These are phyloP conservation scores for Salvelinus alpinus DNA, from an alignment of 2,113 vertebrate species.

Conservation along the genomic window DNA sequence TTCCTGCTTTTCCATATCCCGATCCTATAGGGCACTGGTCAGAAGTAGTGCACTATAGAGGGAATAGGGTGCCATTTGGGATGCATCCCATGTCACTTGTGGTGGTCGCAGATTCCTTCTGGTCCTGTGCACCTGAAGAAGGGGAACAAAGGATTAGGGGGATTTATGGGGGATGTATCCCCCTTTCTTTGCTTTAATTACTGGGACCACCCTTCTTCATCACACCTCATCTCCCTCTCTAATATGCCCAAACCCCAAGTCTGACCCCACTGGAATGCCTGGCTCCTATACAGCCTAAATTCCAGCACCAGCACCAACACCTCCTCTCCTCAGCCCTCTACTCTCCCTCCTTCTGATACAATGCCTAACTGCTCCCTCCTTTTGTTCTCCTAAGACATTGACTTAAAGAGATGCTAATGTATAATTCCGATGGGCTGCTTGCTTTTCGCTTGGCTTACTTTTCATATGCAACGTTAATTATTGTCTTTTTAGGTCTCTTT, in stretches of 20 bases:
- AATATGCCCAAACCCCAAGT: constrained; percentile 43
- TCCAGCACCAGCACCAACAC: constrained; percentile 8
- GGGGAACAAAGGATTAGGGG: constrained; percentile 64
- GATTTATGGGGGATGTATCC: constrained; percentile 40
- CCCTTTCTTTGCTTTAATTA: constrained; percentile 62
- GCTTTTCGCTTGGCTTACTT: constrained; percentile 19
- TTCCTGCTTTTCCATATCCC: constrained; percentile 52
- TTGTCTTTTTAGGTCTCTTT: neutral
- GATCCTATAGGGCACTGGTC: too few species aligned
- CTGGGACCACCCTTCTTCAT: constrained; percentile 57
- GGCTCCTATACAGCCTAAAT: constrained; percentile 40
- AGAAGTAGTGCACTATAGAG: too few species aligned
- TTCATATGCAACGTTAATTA: constrained; percentile 23
- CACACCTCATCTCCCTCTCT: constrained; percentile 60
- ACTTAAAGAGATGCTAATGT: constrained; percentile 45
- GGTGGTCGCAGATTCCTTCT: constrained; percentile 56
- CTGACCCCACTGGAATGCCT: constrained; percentile 58
- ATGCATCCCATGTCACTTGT: constrained; percentile 39
- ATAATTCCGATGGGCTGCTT: constrained; percentile 21
- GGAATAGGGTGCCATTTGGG: too few species aligned
- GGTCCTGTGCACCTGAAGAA: constrained; percentile 64
- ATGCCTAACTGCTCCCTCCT: constrained; percentile 32
- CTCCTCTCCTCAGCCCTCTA: constrained; percentile 10
- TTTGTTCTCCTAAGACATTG: constrained; percentile 58
- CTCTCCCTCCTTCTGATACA: constrained; percentile 32